Evolutionary conservation across 2,113 vertebrate genomes (phyloP).

Genomic region (Festucalex cinctus): DNA sequence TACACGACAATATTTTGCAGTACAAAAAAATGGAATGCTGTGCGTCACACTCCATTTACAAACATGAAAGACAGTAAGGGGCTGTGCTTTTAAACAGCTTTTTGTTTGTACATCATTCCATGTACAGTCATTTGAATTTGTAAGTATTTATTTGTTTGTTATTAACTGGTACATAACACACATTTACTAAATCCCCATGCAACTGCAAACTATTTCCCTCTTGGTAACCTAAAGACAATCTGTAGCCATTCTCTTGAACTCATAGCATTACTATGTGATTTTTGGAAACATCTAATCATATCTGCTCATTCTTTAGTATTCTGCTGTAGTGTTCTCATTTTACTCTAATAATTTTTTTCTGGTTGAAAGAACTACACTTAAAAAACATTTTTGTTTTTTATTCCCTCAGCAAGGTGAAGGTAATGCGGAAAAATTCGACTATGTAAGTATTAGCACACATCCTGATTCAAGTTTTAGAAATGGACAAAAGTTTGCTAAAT

Average conservation of each 20-base stretch:
- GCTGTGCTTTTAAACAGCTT: neutral
- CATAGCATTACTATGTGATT: constrained; percentile 30
- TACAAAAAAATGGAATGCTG: constrained; percentile 24
- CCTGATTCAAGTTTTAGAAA: neutral
- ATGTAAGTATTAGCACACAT: constrained; percentile 78
- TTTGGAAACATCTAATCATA: constrained; percentile 21
- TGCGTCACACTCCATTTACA: constrained; percentile 6
- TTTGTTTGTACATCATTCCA: neutral
- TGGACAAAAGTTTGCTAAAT: neutral
- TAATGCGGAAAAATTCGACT: constrained; percentile 98
- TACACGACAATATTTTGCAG: constrained; percentile 20
- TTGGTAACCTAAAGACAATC: constrained; percentile 38
- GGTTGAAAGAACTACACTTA: constrained; percentile 5
- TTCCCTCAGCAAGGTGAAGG: constrained; percentile 84
- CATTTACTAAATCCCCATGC: constrained; percentile 38
- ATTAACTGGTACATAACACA: constrained; percentile 21
- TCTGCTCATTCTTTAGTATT: constrained; percentile 37
- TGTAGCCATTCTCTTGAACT: constrained; percentile 16
- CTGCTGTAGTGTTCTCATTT: constrained; percentile 36
- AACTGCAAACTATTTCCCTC: constrained; percentile 30
- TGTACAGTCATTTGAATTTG: neutral
- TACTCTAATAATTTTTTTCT: constrained; percentile 1
- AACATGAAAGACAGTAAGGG: constrained; percentile 1
- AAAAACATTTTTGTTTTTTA: constrained; percentile 13
- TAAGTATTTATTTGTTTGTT: neutral